Conservation (phyloP, 2,888 invertebrate species). For the Gasteruption jaculator region DNA sequence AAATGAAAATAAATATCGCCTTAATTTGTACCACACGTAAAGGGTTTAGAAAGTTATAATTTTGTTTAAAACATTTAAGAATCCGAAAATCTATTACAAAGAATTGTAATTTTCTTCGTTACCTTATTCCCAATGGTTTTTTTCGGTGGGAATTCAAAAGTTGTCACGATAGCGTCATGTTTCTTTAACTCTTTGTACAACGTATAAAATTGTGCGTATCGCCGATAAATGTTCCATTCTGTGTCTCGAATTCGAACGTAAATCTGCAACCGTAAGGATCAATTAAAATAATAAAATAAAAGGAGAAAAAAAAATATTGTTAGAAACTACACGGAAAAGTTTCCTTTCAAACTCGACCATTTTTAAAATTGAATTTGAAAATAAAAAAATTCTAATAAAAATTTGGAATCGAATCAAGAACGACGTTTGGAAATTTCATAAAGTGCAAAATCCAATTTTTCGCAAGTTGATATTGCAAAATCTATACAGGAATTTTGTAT, state of each 20-base stretch:
- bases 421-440: not conserved
- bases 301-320: not conserved
- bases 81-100: too few species aligned
- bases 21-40: too few species aligned
- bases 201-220: conserved; percentile 89
- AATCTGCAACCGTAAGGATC: conserved; percentile 55
- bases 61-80: too few species aligned
- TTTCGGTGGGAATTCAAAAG: conserved; percentile 91
- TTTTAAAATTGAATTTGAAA: too few species aligned
- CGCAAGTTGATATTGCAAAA: conserved; percentile 1
- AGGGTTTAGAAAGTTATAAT: too few species aligned
- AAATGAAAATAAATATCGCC: conserved; percentile 1
- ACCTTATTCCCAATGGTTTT: conserved; percentile 91
- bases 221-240: conserved; percentile 93
- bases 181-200: conserved; percentile 81
- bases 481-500: conserved; percentile 1
- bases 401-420: too few species aligned
- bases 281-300: not conserved
- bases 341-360: too few species aligned
- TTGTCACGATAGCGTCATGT: conserved; percentile 71
- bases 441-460: not conserved
- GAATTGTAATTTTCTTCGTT: too few species aligned
- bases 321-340: too few species aligned
- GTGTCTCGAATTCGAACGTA: conserved; percentile 78
- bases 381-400: too few species aligned